phyloP scores from a whole-genome alignment of 2,797 vertebrate species.

The Cuculus canorus region DNA sequence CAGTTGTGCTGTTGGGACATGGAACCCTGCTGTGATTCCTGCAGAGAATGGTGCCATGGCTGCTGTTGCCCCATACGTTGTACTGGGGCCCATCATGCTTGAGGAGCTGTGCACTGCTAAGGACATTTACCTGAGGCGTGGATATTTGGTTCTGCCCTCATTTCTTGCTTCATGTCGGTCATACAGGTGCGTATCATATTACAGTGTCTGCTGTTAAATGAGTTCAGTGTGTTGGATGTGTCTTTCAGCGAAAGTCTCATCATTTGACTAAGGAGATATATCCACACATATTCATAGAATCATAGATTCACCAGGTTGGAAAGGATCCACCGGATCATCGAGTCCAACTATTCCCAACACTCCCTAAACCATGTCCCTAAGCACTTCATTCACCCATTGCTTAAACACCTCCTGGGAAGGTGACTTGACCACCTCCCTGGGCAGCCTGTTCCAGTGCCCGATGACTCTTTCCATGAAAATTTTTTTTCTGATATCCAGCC shows the following conservation, averaged over 20 bases:
- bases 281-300: no score
- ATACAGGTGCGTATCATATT: no score
- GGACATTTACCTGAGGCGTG: background rate
- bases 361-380: no score
- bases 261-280: background rate
- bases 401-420: no score
- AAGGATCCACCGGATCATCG: no score
- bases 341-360: no score
- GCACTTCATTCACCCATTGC: no score
- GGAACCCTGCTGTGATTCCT: accelerated
- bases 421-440: no score
- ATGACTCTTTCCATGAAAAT: no score
- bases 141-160: background rate
- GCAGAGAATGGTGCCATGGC: background rate
- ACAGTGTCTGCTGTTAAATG: background rate
- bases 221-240: background rate
- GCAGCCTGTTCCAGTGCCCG: no score
- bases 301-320: no score
- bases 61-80: background rate
- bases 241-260: background rate
- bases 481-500: no score
- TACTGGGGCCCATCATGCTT: accelerated
- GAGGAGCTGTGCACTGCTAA: background rate
- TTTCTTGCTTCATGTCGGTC: background rate
- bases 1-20: background rate